phyloP scores from a whole-genome alignment of 37 sponge, comb jelly and placozoan genomes.

The Chondrilla cf. caribensis region DNA sequence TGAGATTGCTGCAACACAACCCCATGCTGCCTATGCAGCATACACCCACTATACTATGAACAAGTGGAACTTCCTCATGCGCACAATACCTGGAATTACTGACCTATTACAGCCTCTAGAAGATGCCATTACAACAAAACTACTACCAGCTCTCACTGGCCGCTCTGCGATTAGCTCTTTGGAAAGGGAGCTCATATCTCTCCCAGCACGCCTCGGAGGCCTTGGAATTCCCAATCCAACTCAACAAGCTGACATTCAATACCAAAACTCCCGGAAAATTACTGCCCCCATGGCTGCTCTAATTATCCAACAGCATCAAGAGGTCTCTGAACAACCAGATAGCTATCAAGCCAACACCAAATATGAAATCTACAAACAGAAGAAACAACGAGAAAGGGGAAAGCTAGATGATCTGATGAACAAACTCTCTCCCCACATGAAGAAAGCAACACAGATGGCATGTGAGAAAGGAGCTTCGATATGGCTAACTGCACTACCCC shows the following conservation, averaged over 20 bases:
- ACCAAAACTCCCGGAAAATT: not conserved
- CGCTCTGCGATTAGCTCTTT: not conserved
- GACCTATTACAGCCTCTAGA: constrained; percentile 8
- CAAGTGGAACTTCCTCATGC: constrained; percentile 1
- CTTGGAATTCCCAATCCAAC: constrained; percentile 1
- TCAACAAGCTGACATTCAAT: not conserved
- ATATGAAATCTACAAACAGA: too few relatives aligned
- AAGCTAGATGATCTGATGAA: too few relatives aligned
- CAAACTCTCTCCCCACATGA: too few relatives aligned
- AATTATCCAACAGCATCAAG: constrained; percentile 4
- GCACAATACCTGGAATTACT: not conserved
- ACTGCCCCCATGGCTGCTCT: not conserved
- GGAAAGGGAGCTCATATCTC: not conserved
- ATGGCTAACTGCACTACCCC: too few relatives aligned
- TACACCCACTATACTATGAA: not conserved
- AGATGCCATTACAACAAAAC: not conserved
- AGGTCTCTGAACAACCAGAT: too few relatives aligned
- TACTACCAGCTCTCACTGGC: not conserved
- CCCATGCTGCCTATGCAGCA: constrained; percentile 27
- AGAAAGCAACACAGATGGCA: too few relatives aligned
- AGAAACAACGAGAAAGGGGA: too few relatives aligned
- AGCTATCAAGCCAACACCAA: too few relatives aligned
- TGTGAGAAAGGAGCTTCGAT: too few relatives aligned
- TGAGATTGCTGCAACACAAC: constrained; percentile 3
- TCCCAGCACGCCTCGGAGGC: not conserved